These are phyloP conservation scores for Standfussiana lucernea DNA, from an alignment of 2,888 invertebrate species.

Conservation along the genomic window DNA sequence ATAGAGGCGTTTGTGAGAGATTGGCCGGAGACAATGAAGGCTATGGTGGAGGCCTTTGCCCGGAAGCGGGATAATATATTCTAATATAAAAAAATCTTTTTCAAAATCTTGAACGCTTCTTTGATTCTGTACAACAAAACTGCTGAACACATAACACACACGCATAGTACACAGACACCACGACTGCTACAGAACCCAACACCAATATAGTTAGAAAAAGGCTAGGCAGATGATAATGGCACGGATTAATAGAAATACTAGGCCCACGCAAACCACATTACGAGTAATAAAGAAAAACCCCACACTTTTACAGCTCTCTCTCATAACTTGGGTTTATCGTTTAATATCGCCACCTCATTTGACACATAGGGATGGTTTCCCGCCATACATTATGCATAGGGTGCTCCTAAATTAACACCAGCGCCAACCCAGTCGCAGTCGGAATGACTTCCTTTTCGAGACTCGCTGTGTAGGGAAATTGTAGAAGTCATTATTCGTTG, in stretches of 20 bases:
- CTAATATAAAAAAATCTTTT: too few relatives aligned
- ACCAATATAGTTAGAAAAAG: not conserved
- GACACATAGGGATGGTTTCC: slow-evolving; percentile 9
- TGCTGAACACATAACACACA: not conserved
- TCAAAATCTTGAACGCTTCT: not conserved
- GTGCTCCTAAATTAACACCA: slow-evolving; percentile 54
- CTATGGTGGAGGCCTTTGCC: too few relatives aligned
- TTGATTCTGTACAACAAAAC: not conserved
- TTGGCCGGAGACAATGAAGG: too few relatives aligned
- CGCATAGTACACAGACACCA: not conserved
- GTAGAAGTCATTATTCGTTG: slow-evolving; percentile 26
- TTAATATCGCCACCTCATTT: slow-evolving; percentile 49
- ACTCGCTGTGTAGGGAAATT: slow-evolving; percentile 15
- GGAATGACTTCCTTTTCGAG: slow-evolving; percentile 41
- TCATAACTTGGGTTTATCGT: slow-evolving; percentile 25
- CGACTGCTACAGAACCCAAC: not conserved
- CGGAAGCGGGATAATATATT: too few relatives aligned
- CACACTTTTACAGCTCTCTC: not conserved
- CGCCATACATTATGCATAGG: slow-evolving; percentile 59
- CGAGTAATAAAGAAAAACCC: slow-evolving; percentile 11
- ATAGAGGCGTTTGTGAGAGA: too few relatives aligned
- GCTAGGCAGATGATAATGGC: not conserved
- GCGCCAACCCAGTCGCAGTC: slow-evolving; percentile 14
- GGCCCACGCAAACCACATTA: slow-evolving; percentile 1
- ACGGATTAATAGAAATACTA: slow-evolving; percentile 21